These are phyloP conservation scores for Xestoiulus laeticollis DNA, from an alignment of 2,888 invertebrate species.

Conservation along the genomic window DNA sequence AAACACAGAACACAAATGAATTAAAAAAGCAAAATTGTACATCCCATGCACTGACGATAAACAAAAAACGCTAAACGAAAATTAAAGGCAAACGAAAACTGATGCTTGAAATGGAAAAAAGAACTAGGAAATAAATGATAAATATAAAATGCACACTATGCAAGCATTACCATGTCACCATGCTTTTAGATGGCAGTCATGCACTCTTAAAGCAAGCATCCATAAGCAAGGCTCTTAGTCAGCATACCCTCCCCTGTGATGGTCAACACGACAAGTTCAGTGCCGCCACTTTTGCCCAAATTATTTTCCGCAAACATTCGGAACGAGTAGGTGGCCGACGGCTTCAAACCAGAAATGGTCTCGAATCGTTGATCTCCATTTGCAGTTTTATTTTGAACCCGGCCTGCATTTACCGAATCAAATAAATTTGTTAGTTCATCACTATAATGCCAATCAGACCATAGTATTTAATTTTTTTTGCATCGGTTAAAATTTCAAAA, in stretches of 20 bases:
- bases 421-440: not conserved
- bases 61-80: not conserved
- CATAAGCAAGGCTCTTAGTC: constrained; percentile 44
- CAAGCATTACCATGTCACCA: constrained; percentile 47
- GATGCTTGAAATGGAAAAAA: not conserved
- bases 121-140: not conserved
- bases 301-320: constrained; percentile 51
- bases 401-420: no score
- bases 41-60: not conserved
- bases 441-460: not conserved
- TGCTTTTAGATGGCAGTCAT: constrained; percentile 43
- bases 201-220: constrained; percentile 35
- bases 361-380: constrained; percentile 42
- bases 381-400: not conserved
- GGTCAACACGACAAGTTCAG: constrained; percentile 43
- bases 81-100: not conserved
- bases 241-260: constrained; percentile 52
- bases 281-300: constrained; percentile 44
- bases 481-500: no score
- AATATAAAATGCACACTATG: constrained; percentile 1
- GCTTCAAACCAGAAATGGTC: constrained; percentile 44
- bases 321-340: constrained; percentile 51
- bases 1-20: constrained; percentile 36
- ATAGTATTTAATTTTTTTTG: not conserved
- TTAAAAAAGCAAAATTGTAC: constrained; percentile 17